Conservation (phyloP, 2,113 vertebrate species). For the Tetrao urogallus region DNA sequence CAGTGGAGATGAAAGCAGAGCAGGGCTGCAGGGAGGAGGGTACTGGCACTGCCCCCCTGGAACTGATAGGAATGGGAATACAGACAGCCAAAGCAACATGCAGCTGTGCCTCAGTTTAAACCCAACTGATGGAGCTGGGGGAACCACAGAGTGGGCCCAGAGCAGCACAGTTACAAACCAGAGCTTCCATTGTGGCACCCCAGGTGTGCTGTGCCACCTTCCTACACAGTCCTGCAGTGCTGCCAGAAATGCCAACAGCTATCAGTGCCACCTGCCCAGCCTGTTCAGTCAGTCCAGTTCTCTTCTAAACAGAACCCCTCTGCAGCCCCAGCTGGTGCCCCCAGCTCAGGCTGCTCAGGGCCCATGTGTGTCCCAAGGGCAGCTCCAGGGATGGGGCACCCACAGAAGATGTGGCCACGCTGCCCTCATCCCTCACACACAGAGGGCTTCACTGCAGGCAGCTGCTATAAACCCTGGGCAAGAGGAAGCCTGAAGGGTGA, state of each 20-base stretch:
- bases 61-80: not conserved
- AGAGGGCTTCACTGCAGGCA: not conserved
- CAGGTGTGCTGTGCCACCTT: not conserved
- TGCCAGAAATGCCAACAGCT: accelerated
- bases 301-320: not conserved
- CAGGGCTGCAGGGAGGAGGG: not conserved
- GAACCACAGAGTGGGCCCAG: not conserved
- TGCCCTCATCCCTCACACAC: not conserved
- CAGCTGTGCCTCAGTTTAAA: not conserved
- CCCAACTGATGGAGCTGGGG: not conserved
- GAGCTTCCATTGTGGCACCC: not conserved
- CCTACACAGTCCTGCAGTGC: not conserved
- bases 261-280: not conserved
- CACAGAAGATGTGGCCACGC: not conserved
- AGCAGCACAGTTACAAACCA: not conserved
- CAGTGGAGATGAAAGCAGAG: not conserved
- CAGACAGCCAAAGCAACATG: not conserved
- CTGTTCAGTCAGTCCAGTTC: not conserved
- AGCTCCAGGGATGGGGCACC: no score
- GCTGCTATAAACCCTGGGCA: not conserved
- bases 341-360: no score
- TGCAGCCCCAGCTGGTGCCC: not conserved
- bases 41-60: not conserved
- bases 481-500: not conserved
- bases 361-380: no score